A percentile compares a stretch with the other conserved stretches of the same genome.
Evolutionary conservation across 2,113 vertebrate species (phyloP).

Genomic region (Balaenoptera acutorostrata): DNA sequence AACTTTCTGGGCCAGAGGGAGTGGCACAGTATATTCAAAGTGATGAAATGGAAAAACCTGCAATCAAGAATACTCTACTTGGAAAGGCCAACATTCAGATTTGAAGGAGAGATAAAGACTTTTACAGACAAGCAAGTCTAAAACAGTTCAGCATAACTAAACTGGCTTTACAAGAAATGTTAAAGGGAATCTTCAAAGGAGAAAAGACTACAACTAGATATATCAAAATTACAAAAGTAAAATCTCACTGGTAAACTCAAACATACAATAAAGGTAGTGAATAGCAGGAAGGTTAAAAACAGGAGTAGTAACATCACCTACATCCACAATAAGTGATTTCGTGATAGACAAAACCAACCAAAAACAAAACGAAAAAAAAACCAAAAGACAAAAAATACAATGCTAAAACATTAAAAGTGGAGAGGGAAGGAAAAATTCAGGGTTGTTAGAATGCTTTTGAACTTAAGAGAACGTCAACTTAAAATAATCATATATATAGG

Average conservation of each 20-base stretch:
- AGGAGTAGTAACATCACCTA: not conserved
- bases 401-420: not conserved
- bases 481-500: not conserved
- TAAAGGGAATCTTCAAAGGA: not conserved
- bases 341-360: not conserved
- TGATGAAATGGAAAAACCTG: not conserved
- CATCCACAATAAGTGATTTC: not conserved
- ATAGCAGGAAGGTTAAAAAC: not conserved
- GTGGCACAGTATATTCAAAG: not conserved
- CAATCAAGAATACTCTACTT: not conserved
- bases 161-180: not conserved
- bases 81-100: not conserved
- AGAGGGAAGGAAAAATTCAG: not conserved
- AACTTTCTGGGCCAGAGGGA: not conserved
- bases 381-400: not conserved
- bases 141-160: not conserved
- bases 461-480: not conserved
- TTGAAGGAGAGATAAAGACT: not conserved
- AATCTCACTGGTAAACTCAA: not conserved
- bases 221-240: not conserved
- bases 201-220: not conserved
- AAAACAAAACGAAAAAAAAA: not conserved
- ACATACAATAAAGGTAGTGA: not conserved
- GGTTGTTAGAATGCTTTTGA: not conserved
- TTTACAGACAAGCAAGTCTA: not conserved